Evolutionary conservation across 1,140 invertebrate species (phyloP), one percentile per base, ranked within the genome.

Genomic region (Ips typographus): DNA sequence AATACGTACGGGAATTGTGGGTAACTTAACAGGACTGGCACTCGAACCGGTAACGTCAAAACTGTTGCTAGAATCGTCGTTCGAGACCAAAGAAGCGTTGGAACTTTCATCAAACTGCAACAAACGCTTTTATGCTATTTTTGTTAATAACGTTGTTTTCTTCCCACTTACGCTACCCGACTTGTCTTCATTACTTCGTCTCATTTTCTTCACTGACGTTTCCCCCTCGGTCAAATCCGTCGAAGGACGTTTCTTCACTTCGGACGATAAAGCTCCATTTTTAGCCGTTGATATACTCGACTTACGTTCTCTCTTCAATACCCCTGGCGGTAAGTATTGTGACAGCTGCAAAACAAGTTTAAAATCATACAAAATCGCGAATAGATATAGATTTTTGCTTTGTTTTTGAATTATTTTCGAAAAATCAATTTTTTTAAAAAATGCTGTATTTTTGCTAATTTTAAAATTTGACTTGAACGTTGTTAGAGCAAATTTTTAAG

Each of bases 291-390:
- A 72, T n/a, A 72, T 77, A 70, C 83, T 83, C 0, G 82, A 82
- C 77, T 90, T 90, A 71, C 88, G 86, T 71, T 91, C 88, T 57
- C 85, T 84, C 75, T 88, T 88, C 3, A 94, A 77, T 44, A 93
- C 82, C 72, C 87, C 86, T 3, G 85, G 81, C 8, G 91, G 87
- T 68, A 95, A 81, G 80, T 93, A 94, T 72, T 88, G 86, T 58
- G 85, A 42, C 8, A 73, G 83, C 42, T 70, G 40, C 39, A 70
- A 63, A 40, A 2, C 53, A 37, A 22, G 1, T 37, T 1, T 2
- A 56, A 22, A 37, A 56, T 22, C 37, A 7, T 7, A 56, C 1
- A 2, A 56, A 56, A 8, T 38, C 8, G 6, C 53, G n/a, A 56
- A n/a, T 37, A 6, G 8, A 22, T 56, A 6, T 8, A n/a, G n/a